Base-by-base conservation (phyloP, 2,888 invertebrate genomes). In the Oligia strigilis region DNA sequence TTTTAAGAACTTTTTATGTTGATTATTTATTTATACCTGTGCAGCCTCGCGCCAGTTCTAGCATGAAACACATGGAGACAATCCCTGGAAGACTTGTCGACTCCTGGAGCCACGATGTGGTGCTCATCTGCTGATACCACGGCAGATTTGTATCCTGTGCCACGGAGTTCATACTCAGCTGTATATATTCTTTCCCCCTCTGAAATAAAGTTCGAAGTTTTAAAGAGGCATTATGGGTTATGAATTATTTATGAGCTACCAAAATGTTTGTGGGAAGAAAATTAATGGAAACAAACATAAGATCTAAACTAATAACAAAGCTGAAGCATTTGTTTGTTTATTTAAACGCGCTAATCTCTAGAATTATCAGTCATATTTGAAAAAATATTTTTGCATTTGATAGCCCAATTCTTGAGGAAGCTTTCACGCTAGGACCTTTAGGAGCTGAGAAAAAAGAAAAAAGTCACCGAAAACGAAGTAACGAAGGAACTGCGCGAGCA, bases 21-120 rank as follows among this genome's bases (percentile, higher is more conserved):
- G 13, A 13, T 62, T 62, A 29, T 62, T 62, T 29, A 62, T 29
- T 14, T 1, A 29, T 64, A 64, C 62, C 96, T 96, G 81, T 97
- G 97, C 29, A 97, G 83, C 65, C 95, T 94, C 9, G 97, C 97
- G 0, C 99, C 99, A 67, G 98, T 99, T 84, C 98, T 98, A 0
- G 98, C 98, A 90, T 98, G 99, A 92, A 99, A 98, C 0, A 99
- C 98, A 77, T 98, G 98, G 2, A 99, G 96, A 77, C 98, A 98
- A 93, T 99, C 99, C 85, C 98, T 97, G 72, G 98, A 98, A 0
- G 98, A 97, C 91, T 98, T 98, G 91, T 99, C 99, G 0, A 99
- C 98, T 0, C 98, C 98, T 1, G 98, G 98, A 11, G 98, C 98
- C 0, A 98, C 98, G 6, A 99, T 96, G 90, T 98, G 98, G 46